Percentiles rank a stretch among this genome's conserved stretches.
phyloP scores from a whole-genome alignment of 1,140 invertebrate genomes.

The Limonius californicus region DNA sequence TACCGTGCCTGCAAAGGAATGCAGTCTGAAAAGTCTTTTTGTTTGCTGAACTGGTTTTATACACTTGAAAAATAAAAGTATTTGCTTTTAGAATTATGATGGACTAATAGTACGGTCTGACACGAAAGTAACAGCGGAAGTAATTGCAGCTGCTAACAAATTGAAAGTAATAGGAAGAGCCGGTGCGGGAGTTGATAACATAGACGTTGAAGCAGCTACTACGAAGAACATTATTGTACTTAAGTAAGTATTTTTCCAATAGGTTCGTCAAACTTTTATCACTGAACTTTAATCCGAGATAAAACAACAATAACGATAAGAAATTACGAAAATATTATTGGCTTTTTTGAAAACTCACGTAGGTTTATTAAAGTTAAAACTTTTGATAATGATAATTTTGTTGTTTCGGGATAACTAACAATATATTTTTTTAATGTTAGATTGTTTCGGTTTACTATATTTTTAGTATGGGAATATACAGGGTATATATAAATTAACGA shows the following conservation, averaged over 20 bases:
- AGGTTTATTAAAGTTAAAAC: too few species aligned
- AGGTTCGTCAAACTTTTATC: not conserved
- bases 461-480: too few species aligned
- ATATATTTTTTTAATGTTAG: too few species aligned
- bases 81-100: conserved; percentile 71
- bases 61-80: not conserved
- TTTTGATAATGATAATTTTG: too few species aligned
- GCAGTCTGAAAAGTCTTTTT: too few species aligned
- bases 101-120: conserved; percentile 92
- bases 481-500: too few species aligned
- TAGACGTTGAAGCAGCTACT: conserved; percentile 86
- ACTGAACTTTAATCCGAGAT: not conserved
- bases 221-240: conserved; percentile 84
- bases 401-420: too few species aligned
- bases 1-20: not conserved
- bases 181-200: conserved; percentile 97
- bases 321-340: not conserved
- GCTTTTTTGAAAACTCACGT: not conserved
- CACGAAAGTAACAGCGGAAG: conserved; percentile 91
- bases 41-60: too few species aligned
- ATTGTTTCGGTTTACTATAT: too few species aligned
- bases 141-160: conserved; percentile 71
- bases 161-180: conserved; percentile 89
- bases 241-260: conserved; percentile 66
- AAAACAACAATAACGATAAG: too few species aligned